Evolutionary conservation across 2,113 vertebrate genomes (phyloP), one percentile per base, ranked within the genome.

Genomic region (Equus przewalskii): DNA sequence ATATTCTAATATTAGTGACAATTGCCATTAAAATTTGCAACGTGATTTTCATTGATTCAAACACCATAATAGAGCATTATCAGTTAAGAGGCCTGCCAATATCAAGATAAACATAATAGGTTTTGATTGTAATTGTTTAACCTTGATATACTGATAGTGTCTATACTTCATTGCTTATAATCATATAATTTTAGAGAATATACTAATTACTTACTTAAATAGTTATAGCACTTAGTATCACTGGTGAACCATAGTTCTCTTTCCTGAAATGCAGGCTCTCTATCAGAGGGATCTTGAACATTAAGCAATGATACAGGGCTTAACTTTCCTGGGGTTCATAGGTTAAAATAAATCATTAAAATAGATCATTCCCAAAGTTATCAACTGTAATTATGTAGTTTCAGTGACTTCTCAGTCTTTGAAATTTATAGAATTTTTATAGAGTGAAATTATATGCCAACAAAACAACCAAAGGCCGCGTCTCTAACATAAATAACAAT

Each of bases 111-210:
- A 85, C 14, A 85, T 8, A 78, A 60, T 80, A 65, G 5, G 21
- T 85, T 81, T 82, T 80, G 3, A 30, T 84, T 72, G 9, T 92
- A 91, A 84, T 62, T 80, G 18, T 93, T 88, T 95, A 86, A 58
- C 51, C 22, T 94, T 19, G 14, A 73, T 76, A 69, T 7, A 60
- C 15, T 62, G 28, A 58, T 62, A n/a, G 11, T 54, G 83, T 73
- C 89, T 65, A 60, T 33, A 14, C 16, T 89, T 81, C 49, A 33
- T 10, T 93, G 10, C 15, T 90, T 89, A 67, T 60, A 83, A 75
- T 89, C 41, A 79, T 44, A 36, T 44, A 76, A 51, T 56, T 89
- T 79, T n/a, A 82, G 49, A 69, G 56, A 28, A 19, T 75, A 70
- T 36, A 73, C 6, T 19, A 81, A 56, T 67, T 92, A 69, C 79